Evolutionary conservation across 2,888 invertebrate genomes (phyloP), one percentile per base, ranked within the genome.

Genomic region (Cosmia trapezina): DNA sequence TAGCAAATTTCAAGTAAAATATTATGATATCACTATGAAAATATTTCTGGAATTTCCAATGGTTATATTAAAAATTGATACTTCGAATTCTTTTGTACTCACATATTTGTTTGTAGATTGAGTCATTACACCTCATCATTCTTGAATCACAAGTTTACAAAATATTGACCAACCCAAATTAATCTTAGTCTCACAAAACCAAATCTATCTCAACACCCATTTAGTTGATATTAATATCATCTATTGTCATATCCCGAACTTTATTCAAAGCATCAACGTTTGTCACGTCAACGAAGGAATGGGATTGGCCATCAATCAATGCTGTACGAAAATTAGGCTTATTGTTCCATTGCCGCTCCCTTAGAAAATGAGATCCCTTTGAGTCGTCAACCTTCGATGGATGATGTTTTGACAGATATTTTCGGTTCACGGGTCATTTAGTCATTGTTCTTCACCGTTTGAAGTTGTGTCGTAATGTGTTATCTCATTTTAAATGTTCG

Each of bases 221-320:
- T 82, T 81, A 81, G 75, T 80, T 75, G 75, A 77, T 88, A 90
- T 91, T 89, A 90, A 89, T 81, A 85, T 85, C 86, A 86, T 77
- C 89, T 88, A 89, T 92, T 91, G 91, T 91, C 85, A 81, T 82
- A 83, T 83, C 73, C 79, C 77, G 57, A 84, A 83, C 81, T 68
- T 83, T 78, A 78, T 86, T 92, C 91, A 91, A 92, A 92, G 92
- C 91, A 72, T 76, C 81, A 77, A 79, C 84, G 88, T 89, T 91
- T 92, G 92, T 91, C 91, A 89, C 91, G 93, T 93, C 93, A 93
- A 88, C 90, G 84, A 86, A 80, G 82, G 83, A 83, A 88, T 86
- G 84, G 83, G 91, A 93, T 93, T 89, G 94, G 91, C 93, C 86
- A 95, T 95, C 95, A 93, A 96, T 96, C 96, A 95, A 90, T 83